A percentile compares a stretch with the other conserved stretches of the same genome.
Conservation (phyloP, 2,113 vertebrate species). For the Ceyx margarethae region DNA sequence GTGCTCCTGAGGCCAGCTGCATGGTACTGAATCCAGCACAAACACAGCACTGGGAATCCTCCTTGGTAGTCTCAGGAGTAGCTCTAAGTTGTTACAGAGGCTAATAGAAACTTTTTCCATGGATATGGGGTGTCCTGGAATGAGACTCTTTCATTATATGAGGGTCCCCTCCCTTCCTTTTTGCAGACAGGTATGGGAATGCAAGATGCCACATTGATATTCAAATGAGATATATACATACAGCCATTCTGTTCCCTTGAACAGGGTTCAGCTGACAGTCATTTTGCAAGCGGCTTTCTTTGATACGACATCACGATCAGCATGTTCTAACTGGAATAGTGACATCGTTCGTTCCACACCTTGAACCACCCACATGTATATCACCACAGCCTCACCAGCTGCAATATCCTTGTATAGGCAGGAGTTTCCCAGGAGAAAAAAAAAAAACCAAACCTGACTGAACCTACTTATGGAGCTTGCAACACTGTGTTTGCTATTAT, state of each 20-base stretch:
- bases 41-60: background rate
- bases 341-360: conserved; percentile 49
- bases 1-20: background rate
- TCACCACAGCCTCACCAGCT: conserved; percentile 20
- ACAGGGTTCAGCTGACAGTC: conserved; percentile 37
- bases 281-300: conserved; percentile 23
- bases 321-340: conserved; percentile 42
- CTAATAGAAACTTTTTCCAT: background rate
- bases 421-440: conserved; percentile 21
- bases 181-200: background rate
- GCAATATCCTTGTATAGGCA: background rate
- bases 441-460: background rate
- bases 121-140: background rate
- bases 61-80: background rate
- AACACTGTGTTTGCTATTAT: background rate
- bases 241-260: background rate
- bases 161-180: background rate
- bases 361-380: conserved; percentile 52
- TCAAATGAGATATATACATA: background rate
- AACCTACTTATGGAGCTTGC: background rate
- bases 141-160: background rate
- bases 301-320: background rate
- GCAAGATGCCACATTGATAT: background rate
- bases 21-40: background rate
- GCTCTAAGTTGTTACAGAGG: background rate